Conservation (phyloP, 2,113 vertebrate species). For the Ageneiosus marmoratus region DNA sequence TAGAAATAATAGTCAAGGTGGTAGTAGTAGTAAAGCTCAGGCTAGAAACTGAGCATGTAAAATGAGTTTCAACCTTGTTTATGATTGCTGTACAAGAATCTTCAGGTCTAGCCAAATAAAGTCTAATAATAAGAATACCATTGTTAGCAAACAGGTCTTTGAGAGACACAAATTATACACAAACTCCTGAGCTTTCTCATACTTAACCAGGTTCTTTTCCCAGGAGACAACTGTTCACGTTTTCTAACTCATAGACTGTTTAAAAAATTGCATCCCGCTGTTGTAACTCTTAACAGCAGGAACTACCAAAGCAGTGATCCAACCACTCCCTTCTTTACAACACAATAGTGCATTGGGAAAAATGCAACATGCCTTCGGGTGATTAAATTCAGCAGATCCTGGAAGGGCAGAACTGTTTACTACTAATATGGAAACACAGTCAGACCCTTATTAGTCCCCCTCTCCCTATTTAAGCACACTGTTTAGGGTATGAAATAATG, state of each 20-base stretch:
- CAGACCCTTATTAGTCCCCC: neutral
- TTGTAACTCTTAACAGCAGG: neutral
- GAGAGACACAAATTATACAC: neutral
- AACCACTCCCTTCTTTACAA: constrained; percentile 20
- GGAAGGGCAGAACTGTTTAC: neutral
- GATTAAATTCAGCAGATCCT: neutral
- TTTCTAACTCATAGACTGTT: neutral
- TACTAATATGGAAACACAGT: constrained; percentile 19
- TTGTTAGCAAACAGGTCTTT: neutral
- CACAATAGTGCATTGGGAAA: neutral
- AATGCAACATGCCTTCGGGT: neutral
- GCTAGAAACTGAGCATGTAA: neutral
- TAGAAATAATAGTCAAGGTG: neutral
- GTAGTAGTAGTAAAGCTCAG: neutral
- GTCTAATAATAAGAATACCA: neutral
- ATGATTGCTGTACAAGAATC: neutral
- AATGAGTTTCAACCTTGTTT: neutral
- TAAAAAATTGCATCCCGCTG: neutral
- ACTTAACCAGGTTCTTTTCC: too few species aligned
- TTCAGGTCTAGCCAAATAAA: neutral
- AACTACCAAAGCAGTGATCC: neutral
- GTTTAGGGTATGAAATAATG: neutral
- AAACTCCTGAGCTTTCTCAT: neutral
- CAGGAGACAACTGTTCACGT: neutral
- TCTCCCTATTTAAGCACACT: neutral